These are phyloP conservation scores for Icerya purchasi DNA, from an alignment of 2,888 invertebrate species.

Conservation along the genomic window DNA sequence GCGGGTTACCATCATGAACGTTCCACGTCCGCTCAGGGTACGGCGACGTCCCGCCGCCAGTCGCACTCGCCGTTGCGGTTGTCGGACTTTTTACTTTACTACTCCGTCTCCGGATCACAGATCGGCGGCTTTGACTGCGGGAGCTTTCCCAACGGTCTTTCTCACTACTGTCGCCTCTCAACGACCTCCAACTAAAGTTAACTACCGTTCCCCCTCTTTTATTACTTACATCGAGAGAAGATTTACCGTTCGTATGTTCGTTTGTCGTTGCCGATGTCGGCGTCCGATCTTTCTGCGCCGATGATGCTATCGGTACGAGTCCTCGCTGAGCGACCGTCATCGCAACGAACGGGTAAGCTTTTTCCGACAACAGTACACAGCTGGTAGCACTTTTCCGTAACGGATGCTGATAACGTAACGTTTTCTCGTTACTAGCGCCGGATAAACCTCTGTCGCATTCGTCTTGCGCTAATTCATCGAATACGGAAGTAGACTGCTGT, in stretches of 20 bases:
- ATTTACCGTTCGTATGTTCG: neutral
- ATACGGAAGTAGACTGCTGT: neutral
- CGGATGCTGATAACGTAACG: constrained; percentile 15
- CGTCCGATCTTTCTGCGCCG: neutral
- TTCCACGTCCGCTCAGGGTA: neutral
- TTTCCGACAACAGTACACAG: constrained; percentile 47
- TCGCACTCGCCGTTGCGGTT: neutral
- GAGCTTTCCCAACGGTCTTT: neutral
- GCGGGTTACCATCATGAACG: neutral
- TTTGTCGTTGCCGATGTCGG: constrained; percentile 12
- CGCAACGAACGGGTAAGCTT: constrained; percentile 36
- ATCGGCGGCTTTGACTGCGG: neutral
- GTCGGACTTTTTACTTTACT: constrained; percentile 2
- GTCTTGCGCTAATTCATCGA: neutral
- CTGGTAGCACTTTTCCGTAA: constrained; percentile 49
- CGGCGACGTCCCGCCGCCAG: neutral
- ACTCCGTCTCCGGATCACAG: too few species aligned
- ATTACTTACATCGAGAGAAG: neutral
- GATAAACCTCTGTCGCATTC: too few species aligned
- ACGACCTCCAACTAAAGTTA: constrained; percentile 3
- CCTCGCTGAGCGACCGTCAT: constrained; percentile 17
- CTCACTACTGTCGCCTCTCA: constrained; percentile 2
- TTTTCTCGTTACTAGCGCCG: too few species aligned
- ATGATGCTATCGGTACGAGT: constrained; percentile 12
- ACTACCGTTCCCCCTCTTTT: neutral